A percentile compares a stretch with the other conserved stretches of the same genome.
Evolutionary conservation across 2,888 invertebrate species (phyloP).

Genomic region (Melinopterus prodromus): DNA sequence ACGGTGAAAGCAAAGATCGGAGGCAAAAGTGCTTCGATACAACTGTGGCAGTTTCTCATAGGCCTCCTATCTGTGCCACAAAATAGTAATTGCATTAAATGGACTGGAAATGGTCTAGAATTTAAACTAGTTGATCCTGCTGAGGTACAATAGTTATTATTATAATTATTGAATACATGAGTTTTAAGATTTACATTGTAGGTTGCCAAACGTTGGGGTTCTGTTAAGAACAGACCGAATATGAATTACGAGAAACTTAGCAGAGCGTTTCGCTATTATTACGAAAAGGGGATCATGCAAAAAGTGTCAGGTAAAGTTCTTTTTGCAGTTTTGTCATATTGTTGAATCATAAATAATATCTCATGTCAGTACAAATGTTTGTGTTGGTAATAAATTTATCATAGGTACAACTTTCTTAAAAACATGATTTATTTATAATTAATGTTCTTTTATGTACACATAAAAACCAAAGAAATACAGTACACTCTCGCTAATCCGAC

Average conservation of each 20-base stretch:
- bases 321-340: constrained; percentile 29
- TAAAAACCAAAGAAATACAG: too few relatives aligned
- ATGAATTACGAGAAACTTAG: constrained; percentile 98
- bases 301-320: constrained; percentile 81
- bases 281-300: constrained; percentile 98
- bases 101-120: constrained; percentile 94
- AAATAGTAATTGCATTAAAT: constrained; percentile 85
- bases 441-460: too few relatives aligned
- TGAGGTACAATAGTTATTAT: constrained; percentile 67
- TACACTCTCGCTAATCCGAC: too few relatives aligned
- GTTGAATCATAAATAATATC: neutral
- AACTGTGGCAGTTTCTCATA: constrained; percentile 95
- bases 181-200: constrained; percentile 53
- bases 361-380: too few relatives aligned
- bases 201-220: constrained; percentile 94
- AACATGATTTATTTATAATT: too few relatives aligned
- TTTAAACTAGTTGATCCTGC: constrained; percentile 96
- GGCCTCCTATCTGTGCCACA: constrained; percentile 75
- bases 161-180: neutral
- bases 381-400: too few relatives aligned
- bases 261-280: constrained; percentile 90
- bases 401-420: too few relatives aligned
- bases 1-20: constrained; percentile 16
- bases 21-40: constrained; percentile 71
- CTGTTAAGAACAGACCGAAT: constrained; percentile 94